phyloP scores from a whole-genome alignment of 2,113 vertebrate genomes.

The Marcusenius ussheri region DNA sequence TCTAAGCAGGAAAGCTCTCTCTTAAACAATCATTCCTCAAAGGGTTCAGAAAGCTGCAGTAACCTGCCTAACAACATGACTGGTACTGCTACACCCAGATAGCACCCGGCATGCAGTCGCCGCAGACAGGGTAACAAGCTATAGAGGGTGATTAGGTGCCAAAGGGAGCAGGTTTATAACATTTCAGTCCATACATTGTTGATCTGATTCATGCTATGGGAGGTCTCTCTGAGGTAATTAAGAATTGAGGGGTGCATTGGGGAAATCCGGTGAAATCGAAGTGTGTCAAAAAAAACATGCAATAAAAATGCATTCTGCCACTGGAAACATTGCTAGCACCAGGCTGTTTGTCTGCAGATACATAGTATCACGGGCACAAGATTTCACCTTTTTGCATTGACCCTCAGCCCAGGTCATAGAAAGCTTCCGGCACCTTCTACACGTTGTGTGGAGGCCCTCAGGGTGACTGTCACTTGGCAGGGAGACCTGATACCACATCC shows the following conservation, averaged over 20 bases:
- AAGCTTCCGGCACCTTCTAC: background rate
- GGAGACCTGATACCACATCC: background rate
- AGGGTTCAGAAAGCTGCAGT: background rate
- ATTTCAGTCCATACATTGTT: too few relatives aligned
- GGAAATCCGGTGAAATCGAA: too few relatives aligned
- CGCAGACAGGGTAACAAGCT: too few relatives aligned
- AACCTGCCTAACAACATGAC: background rate
- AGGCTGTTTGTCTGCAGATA: background rate
- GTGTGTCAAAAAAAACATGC: background rate
- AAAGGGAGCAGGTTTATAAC: too few relatives aligned
- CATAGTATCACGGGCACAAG: too few relatives aligned
- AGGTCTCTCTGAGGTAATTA: background rate
- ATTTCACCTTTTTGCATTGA: too few relatives aligned
- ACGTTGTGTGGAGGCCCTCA: background rate
- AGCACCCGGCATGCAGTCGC: background rate
- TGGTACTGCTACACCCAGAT: background rate
- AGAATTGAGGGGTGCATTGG: background rate
- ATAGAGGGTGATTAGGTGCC: too few relatives aligned
- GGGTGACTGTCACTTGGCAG: constrained; percentile 16
- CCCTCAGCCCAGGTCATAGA: background rate
- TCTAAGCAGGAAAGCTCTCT: background rate
- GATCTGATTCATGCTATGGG: too few relatives aligned
- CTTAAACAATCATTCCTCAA: background rate
- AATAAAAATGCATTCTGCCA: background rate
- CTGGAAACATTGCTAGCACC: background rate